Percentiles rank a stretch among this genome's conserved stretches.
Conservation (phyloP, 2,113 vertebrate genomes). For the Glareola pratincola region DNA sequence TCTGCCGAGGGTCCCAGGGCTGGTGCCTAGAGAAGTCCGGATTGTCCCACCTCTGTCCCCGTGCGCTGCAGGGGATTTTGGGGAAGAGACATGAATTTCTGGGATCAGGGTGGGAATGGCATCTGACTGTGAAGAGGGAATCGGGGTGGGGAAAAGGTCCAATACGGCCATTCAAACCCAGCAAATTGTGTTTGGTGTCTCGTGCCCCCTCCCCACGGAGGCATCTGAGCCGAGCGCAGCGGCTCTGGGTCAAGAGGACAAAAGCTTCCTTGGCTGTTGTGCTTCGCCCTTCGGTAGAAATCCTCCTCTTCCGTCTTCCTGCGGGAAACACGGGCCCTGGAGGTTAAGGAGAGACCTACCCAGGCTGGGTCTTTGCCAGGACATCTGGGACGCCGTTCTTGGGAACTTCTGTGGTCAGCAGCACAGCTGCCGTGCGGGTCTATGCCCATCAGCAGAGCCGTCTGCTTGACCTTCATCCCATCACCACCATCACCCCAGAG, state of each 20-base stretch:
- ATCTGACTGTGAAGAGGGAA: not conserved
- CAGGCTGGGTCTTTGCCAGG: not conserved
- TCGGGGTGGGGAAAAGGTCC: not conserved
- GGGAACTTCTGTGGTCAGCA: not conserved
- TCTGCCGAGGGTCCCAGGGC: not conserved
- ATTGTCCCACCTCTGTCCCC: not conserved
- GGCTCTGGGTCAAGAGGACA: not conserved
- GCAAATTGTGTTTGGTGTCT: not conserved
- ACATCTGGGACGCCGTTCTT: rapidly evolving
- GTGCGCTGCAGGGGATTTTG: not conserved
- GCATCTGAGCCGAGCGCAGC: not conserved
- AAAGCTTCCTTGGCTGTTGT: not conserved
- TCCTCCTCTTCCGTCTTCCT: not conserved
- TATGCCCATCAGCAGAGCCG: rapidly evolving
- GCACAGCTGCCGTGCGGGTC: rapidly evolving
- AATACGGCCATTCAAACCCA: not conserved
- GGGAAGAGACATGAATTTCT: not conserved
- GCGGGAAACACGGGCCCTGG: not conserved
- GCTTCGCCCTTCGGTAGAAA: not conserved
- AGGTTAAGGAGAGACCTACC: not conserved
- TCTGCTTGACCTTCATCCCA: not conserved
- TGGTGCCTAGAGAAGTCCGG: not conserved
- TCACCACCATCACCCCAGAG: not conserved
- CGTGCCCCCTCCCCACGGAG: not conserved
- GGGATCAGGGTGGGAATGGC: not conserved